Evolutionary conservation across 2,888 invertebrate genomes (phyloP), one percentile per base, ranked within the genome.

Genomic region (Panopea generosa): DNA sequence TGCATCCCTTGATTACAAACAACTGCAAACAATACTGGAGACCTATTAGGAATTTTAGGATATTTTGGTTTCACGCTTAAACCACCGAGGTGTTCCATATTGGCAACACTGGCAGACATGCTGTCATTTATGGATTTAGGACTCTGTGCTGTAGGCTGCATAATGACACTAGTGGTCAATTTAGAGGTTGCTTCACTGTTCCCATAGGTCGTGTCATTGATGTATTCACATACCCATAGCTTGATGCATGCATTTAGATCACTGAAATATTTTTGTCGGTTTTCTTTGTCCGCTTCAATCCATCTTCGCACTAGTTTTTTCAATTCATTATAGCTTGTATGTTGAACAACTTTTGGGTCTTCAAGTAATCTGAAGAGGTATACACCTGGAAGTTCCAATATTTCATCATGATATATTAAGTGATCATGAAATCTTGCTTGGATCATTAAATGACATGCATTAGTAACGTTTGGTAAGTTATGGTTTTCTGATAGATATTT

Each of bases 391-490:
- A 91, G 60, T 33, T 91, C 91, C 1, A 90, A 63, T 65, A 91
- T 86, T 72, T 91, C 90, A 65, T 90, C 90, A 74, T 89, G 88
- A 52, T 84, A 84, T 33, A 91, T 85, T 2, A 91, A 73, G 73
- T 90, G 89, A 76, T 91, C 91, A 79, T 91, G 91, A 72, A 91
- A 91, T 24, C 91, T 79, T 22, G 90, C 83, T 67, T 89, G 85
- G 53, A 91, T 88, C 59, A 91, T 91, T 24, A 78, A 82, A 49
- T 85, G 86, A 47, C 90, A 89, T 4, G 86, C 82, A 57, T 82
- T 77, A 14, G 86, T 84, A 9, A 91, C 90, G 68, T 88, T 86
- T 38, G 84, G 84, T 53, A 91, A 71, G 69, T 90, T 90, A 74
- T 90, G 90, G 63, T 89, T 89, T 65, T 91, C 90, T 20, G 90